These are phyloP conservation scores for Dendropsophus ebraccatus DNA, from an alignment of 2,113 vertebrate species.

Conservation along the genomic window DNA sequence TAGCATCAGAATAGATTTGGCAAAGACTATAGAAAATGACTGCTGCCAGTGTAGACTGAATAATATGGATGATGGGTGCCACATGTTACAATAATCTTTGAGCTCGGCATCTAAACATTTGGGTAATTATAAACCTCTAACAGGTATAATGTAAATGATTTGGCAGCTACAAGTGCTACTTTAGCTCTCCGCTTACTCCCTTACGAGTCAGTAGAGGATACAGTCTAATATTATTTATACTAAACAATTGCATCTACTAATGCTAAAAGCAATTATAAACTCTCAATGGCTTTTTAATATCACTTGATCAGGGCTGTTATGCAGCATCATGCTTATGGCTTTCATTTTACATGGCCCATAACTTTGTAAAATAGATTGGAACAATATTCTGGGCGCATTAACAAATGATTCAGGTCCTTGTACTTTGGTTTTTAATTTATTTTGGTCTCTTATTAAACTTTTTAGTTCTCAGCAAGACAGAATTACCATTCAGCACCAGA, in stretches of 20 bases:
- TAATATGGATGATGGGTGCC: slow-evolving; percentile 42
- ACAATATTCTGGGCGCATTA: slow-evolving; percentile 4
- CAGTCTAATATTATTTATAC: slow-evolving; percentile 51
- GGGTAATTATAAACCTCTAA: slow-evolving; percentile 41
- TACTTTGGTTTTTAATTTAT: not conserved
- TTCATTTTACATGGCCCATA: slow-evolving; percentile 52
- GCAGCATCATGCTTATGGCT: slow-evolving; percentile 48
- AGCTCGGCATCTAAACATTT: slow-evolving; percentile 44
- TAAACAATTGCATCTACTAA: slow-evolving; percentile 43
- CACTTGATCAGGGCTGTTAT: slow-evolving; percentile 21
- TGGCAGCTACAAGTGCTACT: slow-evolving; percentile 43
- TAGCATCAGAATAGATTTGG: slow-evolving; percentile 20
- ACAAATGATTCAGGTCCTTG: slow-evolving; percentile 18
- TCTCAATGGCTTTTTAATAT: slow-evolving; percentile 49
- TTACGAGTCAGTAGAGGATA: slow-evolving; percentile 47
- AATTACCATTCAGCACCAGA: not conserved
- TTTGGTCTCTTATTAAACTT: slow-evolving; percentile 22
- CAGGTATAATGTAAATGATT: slow-evolving; percentile 47
- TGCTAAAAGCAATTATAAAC: slow-evolving; percentile 39
- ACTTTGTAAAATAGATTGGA: slow-evolving; percentile 50
- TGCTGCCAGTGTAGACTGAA: slow-evolving; percentile 15
- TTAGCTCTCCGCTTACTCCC: slow-evolving; percentile 35
- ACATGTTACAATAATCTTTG: slow-evolving; percentile 51
- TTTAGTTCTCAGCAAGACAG: not conserved
- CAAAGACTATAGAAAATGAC: not conserved